phyloP scores from a whole-genome alignment of 2,797 vertebrate species.

The Nannoperca obscura region DNA sequence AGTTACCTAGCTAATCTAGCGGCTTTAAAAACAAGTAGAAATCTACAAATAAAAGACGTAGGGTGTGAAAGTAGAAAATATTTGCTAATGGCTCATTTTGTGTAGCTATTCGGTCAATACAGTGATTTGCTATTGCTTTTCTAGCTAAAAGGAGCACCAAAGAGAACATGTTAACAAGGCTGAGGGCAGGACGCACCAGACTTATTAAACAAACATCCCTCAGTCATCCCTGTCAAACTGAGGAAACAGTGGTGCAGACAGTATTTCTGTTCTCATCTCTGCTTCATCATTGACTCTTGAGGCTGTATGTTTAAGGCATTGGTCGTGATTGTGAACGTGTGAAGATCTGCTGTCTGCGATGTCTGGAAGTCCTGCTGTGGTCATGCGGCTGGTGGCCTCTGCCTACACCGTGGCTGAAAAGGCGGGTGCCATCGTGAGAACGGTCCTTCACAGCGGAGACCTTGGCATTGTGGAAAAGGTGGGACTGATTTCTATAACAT shows the following conservation, averaged over 20 bases:
- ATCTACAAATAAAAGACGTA: too few relatives aligned
- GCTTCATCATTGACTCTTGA: background rate
- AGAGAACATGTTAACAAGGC: too few relatives aligned
- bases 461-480: constrained; percentile 97
- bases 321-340: background rate
- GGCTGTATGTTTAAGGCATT: background rate
- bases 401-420: constrained; percentile 90
- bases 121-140: background rate
- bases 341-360: constrained; percentile 66
- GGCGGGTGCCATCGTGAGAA: constrained; percentile 91
- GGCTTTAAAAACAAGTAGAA: background rate
- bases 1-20: background rate
- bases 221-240: too few relatives aligned
- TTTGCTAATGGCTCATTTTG: background rate
- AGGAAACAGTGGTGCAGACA: too few relatives aligned
- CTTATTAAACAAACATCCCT: too few relatives aligned
- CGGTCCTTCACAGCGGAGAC: constrained; percentile 91
- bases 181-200: too few relatives aligned
- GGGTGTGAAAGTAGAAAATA: background rate
- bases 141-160: too few relatives aligned
- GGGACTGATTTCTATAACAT: background rate
- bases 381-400: constrained; percentile 93
- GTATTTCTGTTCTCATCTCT: too few relatives aligned
- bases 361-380: constrained; percentile 86
- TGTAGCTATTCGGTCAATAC: background rate